Evolutionary conservation across 2,888 invertebrate genomes (phyloP), one percentile per base, ranked within the genome.

Genomic region (Melolontha melolontha): DNA sequence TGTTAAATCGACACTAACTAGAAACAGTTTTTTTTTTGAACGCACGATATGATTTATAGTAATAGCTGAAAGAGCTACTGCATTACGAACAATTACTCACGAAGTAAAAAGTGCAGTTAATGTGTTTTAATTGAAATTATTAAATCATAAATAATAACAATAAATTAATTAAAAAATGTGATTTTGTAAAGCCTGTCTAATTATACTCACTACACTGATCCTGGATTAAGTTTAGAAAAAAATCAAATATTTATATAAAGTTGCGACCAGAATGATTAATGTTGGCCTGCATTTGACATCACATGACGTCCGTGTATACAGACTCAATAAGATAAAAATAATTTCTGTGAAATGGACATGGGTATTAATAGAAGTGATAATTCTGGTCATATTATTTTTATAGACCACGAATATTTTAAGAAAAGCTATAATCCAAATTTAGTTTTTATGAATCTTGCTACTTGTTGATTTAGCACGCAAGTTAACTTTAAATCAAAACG

Each of bases 381-480:
- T 42, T 57, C 27, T 29, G 27, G 57, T 42, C 51, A 27, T 22
- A 22, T 22, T 67, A 47, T 67, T 63, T 42, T 63, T 40, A 63
- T 27, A 14, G 62, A 39, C 7, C 27, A 4, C 47, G 34, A 22
- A 27, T 65, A 51, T 55, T 57, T 57, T 57, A 42, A 57, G 57
- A 22, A 55, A 57, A 34, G 34, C 34, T 34, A 34, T 34, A 34
- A 34, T 34, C 34, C 7, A 6, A 34, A 34, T 34, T 10, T 34
- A 34, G 10, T 34, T 34, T 34, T 34, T 34, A 34, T 6, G 34
- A 10, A 2, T 34, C 34, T 34, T 10, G 4, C 34, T 34, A 34
- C 34, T 34, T 34, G 34, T 34, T 34, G 34, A 34, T 34, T 6
- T 6, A 10, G 10, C 1, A 10, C 1, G 10, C 10, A 34, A 34